Base-by-base conservation (phyloP, 1,140 invertebrate species). In the Forficula auricularia region DNA sequence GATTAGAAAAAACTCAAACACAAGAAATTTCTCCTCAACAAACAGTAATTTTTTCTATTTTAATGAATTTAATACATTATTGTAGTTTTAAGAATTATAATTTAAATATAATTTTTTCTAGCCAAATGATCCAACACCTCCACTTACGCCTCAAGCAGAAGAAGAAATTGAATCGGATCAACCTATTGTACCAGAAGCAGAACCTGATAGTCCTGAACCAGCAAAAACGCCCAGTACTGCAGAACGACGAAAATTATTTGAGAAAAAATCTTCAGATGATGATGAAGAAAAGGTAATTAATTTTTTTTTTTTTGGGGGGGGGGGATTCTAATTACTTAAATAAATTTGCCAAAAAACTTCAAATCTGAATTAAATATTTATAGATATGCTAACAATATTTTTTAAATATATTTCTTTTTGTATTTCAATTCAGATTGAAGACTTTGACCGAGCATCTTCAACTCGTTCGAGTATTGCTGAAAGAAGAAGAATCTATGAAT, bases 381-480 rank as follows among this genome's bases (percentile, higher is more conserved):
- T n/a, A n/a, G n/a, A n/a, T n/a, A n/a, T n/a, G n/a, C n/a, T 27
- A 27, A 6, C 10, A 27, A 6, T 27, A 6, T 27, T 27, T 27
- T 27, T 27, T 27, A 27, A 27, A 27, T 27, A n/a, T 27, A 27
- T 27, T 27, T 27, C 22, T 27, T 27, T 6, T 6, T 27, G 4
- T 27, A 27, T 6, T 27, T n/a, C n/a, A n/a, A n/a, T 27, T 32
- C 58, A 64, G 16, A 45, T 57, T n/a, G 63, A 59, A 6, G 67
- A 61, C 48, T 68, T 73, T 30, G 70, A 73, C 45, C 58, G 68
- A 31, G 66, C 59, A 12, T 60, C 64, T 7, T 33, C 64, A 1
- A 73, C 77, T 50, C 62, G 75, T 30, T 71, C 66, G 46, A 82
- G 79, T 7, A 83, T 87, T 49, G 81, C 82, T 1, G 82, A 85